Base-by-base conservation (phyloP, 53 echinoderm and acorn worm species). In the Hippasteria phrygiana region DNA sequence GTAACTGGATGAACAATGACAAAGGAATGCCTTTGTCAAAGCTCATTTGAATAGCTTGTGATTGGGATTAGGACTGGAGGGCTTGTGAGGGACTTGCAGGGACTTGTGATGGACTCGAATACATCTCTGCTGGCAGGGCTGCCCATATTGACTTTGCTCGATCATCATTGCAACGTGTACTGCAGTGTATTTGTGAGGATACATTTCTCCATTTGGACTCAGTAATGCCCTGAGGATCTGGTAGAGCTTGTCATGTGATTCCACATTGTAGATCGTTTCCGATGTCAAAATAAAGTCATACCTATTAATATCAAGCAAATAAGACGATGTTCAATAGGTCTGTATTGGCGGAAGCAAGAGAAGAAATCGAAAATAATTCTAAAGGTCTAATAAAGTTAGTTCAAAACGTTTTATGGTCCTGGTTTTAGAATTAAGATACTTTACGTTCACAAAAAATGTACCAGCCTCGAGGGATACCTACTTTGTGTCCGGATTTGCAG, bases 271-370 rank as follows among this genome's bases (percentile, higher is more conserved):
- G 65, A 97, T 97, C 3, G 98, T 97, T 77, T 97, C 98, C 50
- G 98, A 89, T 40, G 98, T 94, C 71, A 97, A 75, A 69, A 97
- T 95, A 77, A 95, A 69, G 73, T 97, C 95, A 87, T 90, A 95
- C 69, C 95, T 97, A 55, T 20, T 20, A 77, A 87, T 0, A 64
- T 27, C 70, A 59, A 78, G 74, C 1, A 65, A 43, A 80, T 27
- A 35, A 31, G 62, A 74, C 27, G 4, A 18, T 54, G 20, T 1
- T 33, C 18, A 35, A 64, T 2, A 79, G 41, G 16, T 29, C 4
- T 28, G 4, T 14, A 66, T n/a, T n/a, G n/a, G n/a, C 31, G 8
- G 8, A 28, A 14, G 1, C 16, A 34, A 66, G 14, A 37, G 27
- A 7, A 38, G 37, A 5, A n/a, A 27, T 16, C 6, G 0, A 17